A percentile compares a stretch with the other conserved stretches of the same genome.
phyloP scores from a whole-genome alignment of 1,140 invertebrate genomes.

The Melipona quadrifasciata region DNA sequence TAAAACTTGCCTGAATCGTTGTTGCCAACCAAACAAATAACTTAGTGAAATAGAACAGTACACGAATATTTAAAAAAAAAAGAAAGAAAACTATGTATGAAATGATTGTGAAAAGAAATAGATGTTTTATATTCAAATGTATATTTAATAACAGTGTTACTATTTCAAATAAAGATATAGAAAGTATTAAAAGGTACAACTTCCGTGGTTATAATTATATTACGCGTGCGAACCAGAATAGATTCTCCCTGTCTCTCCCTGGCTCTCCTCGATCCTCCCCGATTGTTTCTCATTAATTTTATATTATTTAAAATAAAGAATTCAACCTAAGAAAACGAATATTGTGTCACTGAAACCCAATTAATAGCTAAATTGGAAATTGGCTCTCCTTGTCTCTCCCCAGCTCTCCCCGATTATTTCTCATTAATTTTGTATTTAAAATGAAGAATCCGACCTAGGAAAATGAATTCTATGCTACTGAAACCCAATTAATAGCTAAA shows the following conservation, averaged over 20 bases:
- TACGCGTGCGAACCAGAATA: background rate
- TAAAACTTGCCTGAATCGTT: background rate
- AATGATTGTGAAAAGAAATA: background rate
- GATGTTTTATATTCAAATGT: background rate
- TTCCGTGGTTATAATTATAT: too few relatives aligned
- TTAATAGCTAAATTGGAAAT: background rate
- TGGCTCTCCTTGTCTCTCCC: background rate
- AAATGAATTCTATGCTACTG: background rate
- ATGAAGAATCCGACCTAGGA: background rate
- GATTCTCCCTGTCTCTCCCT: background rate
- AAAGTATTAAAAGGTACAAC: too few relatives aligned
- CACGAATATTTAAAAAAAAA: background rate
- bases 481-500: background rate
- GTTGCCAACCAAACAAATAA: background rate
- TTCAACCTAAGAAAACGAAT: background rate
- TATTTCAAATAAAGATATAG: too few relatives aligned
- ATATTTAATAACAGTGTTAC: too few relatives aligned
- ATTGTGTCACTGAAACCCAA: background rate
- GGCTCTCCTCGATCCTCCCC: background rate
- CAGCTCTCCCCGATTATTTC: background rate
- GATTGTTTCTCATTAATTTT: background rate
- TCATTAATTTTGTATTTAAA: background rate
- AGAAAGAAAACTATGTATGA: background rate
- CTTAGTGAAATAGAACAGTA: background rate
- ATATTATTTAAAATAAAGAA: background rate